Conservation (phyloP, 2,113 vertebrate species). For the Pterophyllum scalare region DNA sequence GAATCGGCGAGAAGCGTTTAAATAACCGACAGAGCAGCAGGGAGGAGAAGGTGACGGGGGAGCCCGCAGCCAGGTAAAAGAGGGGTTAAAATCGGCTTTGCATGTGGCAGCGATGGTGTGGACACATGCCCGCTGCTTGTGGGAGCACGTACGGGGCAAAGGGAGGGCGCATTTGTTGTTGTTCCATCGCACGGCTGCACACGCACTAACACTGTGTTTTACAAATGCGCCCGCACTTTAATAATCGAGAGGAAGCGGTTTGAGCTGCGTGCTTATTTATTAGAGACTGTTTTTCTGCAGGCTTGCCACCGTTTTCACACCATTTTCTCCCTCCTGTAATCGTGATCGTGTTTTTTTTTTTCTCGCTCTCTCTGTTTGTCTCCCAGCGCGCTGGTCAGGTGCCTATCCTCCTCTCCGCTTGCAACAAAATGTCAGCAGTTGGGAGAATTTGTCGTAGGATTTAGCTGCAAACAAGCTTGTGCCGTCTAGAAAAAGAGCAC, state of each 20-base stretch:
- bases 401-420: constrained; percentile 3
- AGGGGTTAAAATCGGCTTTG: constrained; percentile 15
- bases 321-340: neutral
- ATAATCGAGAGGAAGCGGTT: neutral
- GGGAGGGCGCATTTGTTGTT: constrained; percentile 50
- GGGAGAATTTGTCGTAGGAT: constrained; percentile 11
- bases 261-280: neutral
- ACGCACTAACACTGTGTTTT: neutral
- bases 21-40: constrained; percentile 1
- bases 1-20: neutral
- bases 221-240: neutral
- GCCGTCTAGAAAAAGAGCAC: constrained; percentile 23
- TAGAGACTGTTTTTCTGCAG: neutral
- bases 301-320: neutral
- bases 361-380: neutral
- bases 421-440: constrained; percentile 57
- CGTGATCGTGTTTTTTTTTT: neutral
- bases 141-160: constrained; percentile 1
- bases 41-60: neutral
- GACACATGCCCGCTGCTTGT: constrained; percentile 24
- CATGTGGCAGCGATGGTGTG: constrained; percentile 24
- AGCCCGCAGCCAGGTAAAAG: constrained; percentile 57
- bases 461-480: constrained; percentile 14
- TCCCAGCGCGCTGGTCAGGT: constrained; percentile 30
- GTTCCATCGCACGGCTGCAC: neutral